Conservation (phyloP, 2,797 vertebrate genomes). For the Sitta carolinensis region DNA sequence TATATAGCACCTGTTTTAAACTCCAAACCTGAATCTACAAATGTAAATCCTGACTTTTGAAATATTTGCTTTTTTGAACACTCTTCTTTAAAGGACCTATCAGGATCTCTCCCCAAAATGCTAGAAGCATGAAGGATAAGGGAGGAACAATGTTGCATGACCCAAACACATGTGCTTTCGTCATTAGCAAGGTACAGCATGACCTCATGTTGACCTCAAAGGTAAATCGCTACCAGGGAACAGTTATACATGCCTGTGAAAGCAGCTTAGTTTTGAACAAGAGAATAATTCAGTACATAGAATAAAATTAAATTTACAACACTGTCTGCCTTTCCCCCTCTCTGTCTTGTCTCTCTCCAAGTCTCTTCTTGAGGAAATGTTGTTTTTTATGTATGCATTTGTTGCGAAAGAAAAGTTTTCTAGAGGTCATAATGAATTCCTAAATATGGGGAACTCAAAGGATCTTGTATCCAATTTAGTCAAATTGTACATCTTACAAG, state of each 20-base stretch:
- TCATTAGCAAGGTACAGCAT: constrained; percentile 72
- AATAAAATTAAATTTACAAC: constrained; percentile 41
- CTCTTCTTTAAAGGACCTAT: constrained; percentile 71
- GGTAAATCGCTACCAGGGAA: constrained; percentile 65
- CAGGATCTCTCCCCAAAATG: constrained; percentile 67
- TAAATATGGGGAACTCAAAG: background rate
- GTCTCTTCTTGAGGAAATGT: constrained; percentile 40
- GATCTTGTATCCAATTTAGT: constrained; percentile 24
- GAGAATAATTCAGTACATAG: constrained; percentile 42
- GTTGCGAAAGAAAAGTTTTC: background rate
- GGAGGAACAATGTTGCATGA: constrained; percentile 69
- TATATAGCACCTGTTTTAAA: constrained; percentile 56
- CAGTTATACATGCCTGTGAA: constrained; percentile 49
- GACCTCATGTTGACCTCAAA: constrained; percentile 70
- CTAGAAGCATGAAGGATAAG: constrained; percentile 71
- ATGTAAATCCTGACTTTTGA: constrained; percentile 72
- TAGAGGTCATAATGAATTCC: constrained; percentile 10
- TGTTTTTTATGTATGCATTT: constrained; percentile 11
- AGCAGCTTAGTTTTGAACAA: constrained; percentile 53
- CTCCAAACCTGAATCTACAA: constrained; percentile 56
- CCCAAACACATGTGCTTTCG: constrained; percentile 69
- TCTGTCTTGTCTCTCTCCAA: constrained; percentile 42
- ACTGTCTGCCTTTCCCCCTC: constrained; percentile 49
- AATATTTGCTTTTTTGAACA: constrained; percentile 71
- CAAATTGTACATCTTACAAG: background rate